A percentile compares a stretch with the other conserved stretches of the same genome.
phyloP scores from a whole-genome alignment of 1,140 invertebrate genomes.

The Drosophila rufa region DNA sequence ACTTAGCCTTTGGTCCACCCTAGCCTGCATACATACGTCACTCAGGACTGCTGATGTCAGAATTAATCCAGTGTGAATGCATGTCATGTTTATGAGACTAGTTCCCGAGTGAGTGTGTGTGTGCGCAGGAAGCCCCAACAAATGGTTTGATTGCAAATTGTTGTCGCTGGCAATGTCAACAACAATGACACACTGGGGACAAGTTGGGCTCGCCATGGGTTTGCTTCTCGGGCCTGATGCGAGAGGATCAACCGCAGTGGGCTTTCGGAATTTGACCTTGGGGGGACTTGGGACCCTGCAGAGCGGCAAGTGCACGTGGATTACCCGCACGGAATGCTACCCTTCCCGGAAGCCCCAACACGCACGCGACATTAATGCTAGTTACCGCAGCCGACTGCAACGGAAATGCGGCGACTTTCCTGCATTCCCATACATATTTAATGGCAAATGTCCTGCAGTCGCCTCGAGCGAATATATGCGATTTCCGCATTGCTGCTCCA shows the following conservation, averaged over 20 bases:
- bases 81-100: slow-evolving; percentile 77
- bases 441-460: slow-evolving; percentile 57
- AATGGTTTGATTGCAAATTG: slow-evolving; percentile 81
- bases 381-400: slow-evolving; percentile 47
- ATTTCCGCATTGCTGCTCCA: slow-evolving; percentile 59
- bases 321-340: slow-evolving; percentile 11
- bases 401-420: slow-evolving; percentile 71
- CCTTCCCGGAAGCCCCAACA: slow-evolving; percentile 20
- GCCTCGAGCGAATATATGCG: slow-evolving; percentile 44
- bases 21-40: slow-evolving; percentile 41
- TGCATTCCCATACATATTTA: slow-evolving; percentile 68
- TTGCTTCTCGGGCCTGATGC: slow-evolving; percentile 3
- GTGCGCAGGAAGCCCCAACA: slow-evolving; percentile 43
- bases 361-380: slow-evolving; percentile 57
- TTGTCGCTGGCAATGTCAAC: slow-evolving; percentile 79
- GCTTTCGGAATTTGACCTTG: slow-evolving; percentile 54
- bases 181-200: slow-evolving; percentile 68
- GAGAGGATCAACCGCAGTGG: slow-evolving; percentile 37
- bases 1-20: slow-evolving; percentile 9
- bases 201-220: slow-evolving; percentile 24
- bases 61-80: slow-evolving; percentile 80
- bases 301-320: slow-evolving; percentile 14
- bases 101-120: slow-evolving; percentile 25
- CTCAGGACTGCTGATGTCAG: slow-evolving; percentile 61
- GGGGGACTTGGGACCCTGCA: slow-evolving; percentile 14